These are phyloP conservation scores for Lycorma delicatula DNA, from an alignment of 1,140 invertebrate species.

Conservation along the genomic window DNA sequence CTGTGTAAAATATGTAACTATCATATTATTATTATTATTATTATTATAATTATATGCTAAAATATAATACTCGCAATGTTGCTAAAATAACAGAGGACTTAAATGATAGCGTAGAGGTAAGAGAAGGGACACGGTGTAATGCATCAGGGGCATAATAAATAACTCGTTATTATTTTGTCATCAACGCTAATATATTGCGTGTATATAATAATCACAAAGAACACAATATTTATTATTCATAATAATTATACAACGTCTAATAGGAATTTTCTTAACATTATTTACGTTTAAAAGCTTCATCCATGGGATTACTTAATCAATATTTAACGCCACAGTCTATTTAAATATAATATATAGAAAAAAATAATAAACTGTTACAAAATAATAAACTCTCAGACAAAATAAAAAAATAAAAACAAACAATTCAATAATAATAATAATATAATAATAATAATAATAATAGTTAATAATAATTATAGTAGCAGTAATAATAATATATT, in stretches of 20 bases:
- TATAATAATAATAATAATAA: slow-evolving; percentile 22
- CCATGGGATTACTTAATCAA: slow-evolving; percentile 21
- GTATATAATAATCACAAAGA: slow-evolving; percentile 11
- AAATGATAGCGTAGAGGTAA: slow-evolving; percentile 8
- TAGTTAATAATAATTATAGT: neutral
- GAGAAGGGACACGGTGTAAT: slow-evolving; percentile 1
- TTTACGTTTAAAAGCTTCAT: slow-evolving; percentile 28
- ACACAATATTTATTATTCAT: slow-evolving; percentile 1
- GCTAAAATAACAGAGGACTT: slow-evolving; percentile 6
- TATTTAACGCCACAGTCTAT: slow-evolving; percentile 12
- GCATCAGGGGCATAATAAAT: slow-evolving; percentile 4
- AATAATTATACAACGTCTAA: slow-evolving; percentile 27
- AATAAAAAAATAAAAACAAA: slow-evolving; percentile 25
- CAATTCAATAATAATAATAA: slow-evolving; percentile 25
- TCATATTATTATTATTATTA: too few species aligned
- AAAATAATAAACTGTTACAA: slow-evolving; percentile 27
- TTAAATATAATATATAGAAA: slow-evolving; percentile 4
- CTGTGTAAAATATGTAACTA: too few species aligned
- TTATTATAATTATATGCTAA: too few species aligned
- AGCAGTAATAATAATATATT: neutral
- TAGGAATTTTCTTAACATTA: slow-evolving; percentile 42
- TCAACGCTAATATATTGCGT: slow-evolving; percentile 22
- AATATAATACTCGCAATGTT: slow-evolving; percentile 30
- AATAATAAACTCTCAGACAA: slow-evolving; percentile 29
- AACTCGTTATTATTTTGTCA: slow-evolving; percentile 24